Percentiles rank a stretch among this genome's conserved stretches.
Evolutionary conservation across 1,140 invertebrate genomes (phyloP).

Genomic region (Thaumatotibia leucotreta): DNA sequence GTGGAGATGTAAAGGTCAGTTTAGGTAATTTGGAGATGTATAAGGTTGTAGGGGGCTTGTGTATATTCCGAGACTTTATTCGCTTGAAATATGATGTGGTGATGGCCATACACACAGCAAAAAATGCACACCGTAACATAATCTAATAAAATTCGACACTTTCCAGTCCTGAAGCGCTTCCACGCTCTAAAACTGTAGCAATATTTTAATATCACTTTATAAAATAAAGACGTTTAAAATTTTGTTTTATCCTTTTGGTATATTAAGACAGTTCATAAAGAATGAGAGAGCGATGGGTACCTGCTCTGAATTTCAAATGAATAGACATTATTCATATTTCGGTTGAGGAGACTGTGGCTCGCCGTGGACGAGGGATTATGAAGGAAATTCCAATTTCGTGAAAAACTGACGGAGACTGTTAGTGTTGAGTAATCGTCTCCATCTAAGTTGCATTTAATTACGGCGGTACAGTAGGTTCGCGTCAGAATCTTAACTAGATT

Average conservation of each 20-base stretch:
- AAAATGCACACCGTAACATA: too few relatives aligned
- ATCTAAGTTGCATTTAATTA: constrained; percentile 24
- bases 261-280: constrained; percentile 33
- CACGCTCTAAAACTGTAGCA: background rate
- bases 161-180: too few relatives aligned
- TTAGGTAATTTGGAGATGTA: too few relatives aligned
- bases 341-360: constrained; percentile 22
- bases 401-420: constrained; percentile 20
- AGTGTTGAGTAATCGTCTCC: constrained; percentile 12
- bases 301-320: constrained; percentile 45
- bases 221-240: background rate
- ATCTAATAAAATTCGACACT: too few relatives aligned
- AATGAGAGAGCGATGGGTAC: constrained; percentile 32
- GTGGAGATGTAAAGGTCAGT: too few relatives aligned
- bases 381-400: constrained; percentile 22
- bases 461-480: constrained; percentile 11
- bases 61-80: too few relatives aligned
- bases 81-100: too few relatives aligned
- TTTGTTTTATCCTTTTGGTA: constrained; percentile 12
- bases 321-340: constrained; percentile 42
- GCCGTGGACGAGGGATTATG: constrained; percentile 25
- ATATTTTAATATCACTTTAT: background rate
- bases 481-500: constrained; percentile 16
- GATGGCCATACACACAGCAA: too few relatives aligned
- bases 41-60: too few relatives aligned